Percentiles rank a stretch among this genome's conserved stretches.
These are phyloP conservation scores for Hymenopus coronatus DNA, from an alignment of 2,888 invertebrate genomes.

Conservation along the genomic window DNA sequence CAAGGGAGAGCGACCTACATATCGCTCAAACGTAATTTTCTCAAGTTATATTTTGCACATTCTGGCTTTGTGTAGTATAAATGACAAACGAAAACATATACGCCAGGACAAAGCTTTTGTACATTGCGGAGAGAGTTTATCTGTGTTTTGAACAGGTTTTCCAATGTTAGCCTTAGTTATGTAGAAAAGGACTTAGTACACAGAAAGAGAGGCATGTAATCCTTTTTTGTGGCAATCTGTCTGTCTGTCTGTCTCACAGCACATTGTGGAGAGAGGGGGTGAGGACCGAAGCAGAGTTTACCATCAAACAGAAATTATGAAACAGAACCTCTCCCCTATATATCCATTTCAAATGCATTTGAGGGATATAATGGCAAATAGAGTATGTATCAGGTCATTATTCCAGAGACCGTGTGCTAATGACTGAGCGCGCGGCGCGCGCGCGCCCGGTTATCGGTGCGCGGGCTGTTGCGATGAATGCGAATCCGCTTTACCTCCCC, in stretches of 20 bases:
- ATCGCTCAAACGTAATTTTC: no score
- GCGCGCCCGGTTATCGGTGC: neutral
- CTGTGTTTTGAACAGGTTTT: neutral
- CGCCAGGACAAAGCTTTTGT: no score
- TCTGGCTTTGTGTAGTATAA: no score
- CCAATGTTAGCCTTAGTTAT: neutral
- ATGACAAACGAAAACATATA: no score
- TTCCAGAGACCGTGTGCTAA: constrained; percentile 1
- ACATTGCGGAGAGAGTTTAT: no score
- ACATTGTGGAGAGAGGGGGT: neutral
- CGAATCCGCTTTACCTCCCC: constrained; percentile 11
- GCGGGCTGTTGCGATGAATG: neutral
- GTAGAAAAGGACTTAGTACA: neutral
- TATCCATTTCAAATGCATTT: constrained; percentile 32
- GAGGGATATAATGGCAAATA: constrained; percentile 30
- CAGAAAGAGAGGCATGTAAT: neutral
- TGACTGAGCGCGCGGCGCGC: neutral
- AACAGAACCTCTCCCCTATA: constrained; percentile 17
- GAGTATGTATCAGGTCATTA: constrained; percentile 25
- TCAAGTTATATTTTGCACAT: no score
- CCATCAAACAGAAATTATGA: constrained; percentile 28
- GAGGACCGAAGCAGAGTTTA: neutral
- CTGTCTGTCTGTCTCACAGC: neutral
- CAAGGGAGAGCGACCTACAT: no score
- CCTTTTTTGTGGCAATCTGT: neutral